phyloP scores from a whole-genome alignment of 2,797 vertebrate species.

The Coreius guichenoti region DNA sequence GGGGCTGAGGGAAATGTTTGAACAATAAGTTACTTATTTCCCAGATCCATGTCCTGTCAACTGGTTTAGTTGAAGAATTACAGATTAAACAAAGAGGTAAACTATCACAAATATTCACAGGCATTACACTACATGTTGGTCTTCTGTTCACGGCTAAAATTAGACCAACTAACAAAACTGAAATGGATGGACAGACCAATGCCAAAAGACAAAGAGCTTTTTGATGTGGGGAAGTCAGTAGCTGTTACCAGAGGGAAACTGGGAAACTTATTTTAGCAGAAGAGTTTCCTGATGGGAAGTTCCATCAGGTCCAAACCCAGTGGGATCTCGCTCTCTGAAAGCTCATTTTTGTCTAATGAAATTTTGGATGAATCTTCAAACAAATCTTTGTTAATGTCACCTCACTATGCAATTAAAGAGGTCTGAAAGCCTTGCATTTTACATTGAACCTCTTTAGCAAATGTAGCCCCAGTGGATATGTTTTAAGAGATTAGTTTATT shows the following conservation, averaged over 20 bases:
- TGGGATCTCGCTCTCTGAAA: slow-evolving; percentile 13
- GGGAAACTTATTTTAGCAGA: slow-evolving; percentile 47
- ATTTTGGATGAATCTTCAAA: slow-evolving; percentile 1
- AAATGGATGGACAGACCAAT: slow-evolving; percentile 32
- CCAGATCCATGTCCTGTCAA: neutral
- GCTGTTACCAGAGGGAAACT: slow-evolving; percentile 44
- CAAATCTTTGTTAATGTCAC: neutral
- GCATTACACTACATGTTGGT: neutral
- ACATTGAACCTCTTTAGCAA: neutral
- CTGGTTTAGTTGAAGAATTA: slow-evolving; percentile 22
- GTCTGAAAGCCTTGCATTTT: neutral
- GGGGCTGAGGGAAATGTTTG: neutral
- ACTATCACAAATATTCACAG: slow-evolving; percentile 17
- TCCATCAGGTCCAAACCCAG: slow-evolving; percentile 19
- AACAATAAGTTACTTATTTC: slow-evolving; percentile 31
- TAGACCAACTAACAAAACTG: neutral
- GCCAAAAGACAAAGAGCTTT: slow-evolving; percentile 47
- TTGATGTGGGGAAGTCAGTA: slow-evolving; percentile 46
- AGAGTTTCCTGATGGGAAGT: slow-evolving; percentile 59
- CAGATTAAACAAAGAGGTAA: slow-evolving; percentile 9
- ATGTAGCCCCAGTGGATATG: neutral
- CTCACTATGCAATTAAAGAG: neutral
- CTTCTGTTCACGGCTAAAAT: slow-evolving; percentile 32
- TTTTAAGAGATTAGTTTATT: neutral
- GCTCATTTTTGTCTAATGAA: slow-evolving; percentile 13